Base-by-base conservation (phyloP, 2,113 vertebrate species). In the Alethe castanea region DNA sequence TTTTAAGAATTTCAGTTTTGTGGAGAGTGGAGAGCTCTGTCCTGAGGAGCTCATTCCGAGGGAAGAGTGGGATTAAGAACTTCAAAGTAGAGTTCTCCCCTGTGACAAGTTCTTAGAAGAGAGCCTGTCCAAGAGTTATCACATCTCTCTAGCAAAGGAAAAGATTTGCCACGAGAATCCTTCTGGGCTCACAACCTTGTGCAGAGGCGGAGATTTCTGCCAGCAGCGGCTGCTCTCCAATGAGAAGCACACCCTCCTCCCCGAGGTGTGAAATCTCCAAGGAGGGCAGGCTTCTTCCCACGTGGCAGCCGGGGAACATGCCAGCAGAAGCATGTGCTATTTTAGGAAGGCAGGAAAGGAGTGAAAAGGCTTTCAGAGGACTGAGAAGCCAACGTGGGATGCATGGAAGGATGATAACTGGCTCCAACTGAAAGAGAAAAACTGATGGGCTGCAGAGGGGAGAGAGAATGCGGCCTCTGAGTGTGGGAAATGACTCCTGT, bases 141-240 rank as follows among this genome's bases (percentile, higher is more conserved):
- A 57, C 85, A 74, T 92, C 85, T 71, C 69, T 84, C 86, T 88
- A 95, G 93, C 64, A 35, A 84, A 87, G 92, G 80, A 81, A 81
- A 83, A 96, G 90, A 94, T 96, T 88, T 95, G 94, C 94, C 71
- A 73, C 31, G 47, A 93, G 93, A 96, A 96, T 88, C 72, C 92
- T 95, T 83, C 88, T 88, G 74, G 90, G 94, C 93, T 87, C 45
- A 62, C 0, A 18, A 88, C 57, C 94, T 90, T 85, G 14, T 93
- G 87, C 95, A 96, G 85, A 88, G 95, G 87, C 86, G 89, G 85
- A 56, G 88, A 73, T 88, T 77, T 52, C 74, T 78, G 95, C 92
- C 92, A 93, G 88, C 88, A 94, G 92, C 11, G 59, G 66, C 82
- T 82, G 62, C 86, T 86, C 91, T 77, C 95, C 31, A 69, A 56